These are phyloP conservation scores for Ischnus inquisitorius DNA, from an alignment of 2,888 invertebrate genomes.

Conservation along the genomic window DNA sequence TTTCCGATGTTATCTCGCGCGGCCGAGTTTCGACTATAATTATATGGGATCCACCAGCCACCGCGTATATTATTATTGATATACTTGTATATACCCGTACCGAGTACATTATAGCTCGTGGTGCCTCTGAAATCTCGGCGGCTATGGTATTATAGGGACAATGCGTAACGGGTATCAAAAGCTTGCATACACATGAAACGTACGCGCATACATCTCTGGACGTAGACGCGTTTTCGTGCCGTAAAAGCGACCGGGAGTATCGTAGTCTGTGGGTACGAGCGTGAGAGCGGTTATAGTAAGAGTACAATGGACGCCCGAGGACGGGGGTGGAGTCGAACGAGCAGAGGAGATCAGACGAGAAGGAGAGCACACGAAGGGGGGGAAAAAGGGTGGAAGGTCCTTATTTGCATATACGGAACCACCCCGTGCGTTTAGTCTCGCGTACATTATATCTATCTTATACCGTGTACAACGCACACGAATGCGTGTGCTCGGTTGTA, in stretches of 20 bases:
- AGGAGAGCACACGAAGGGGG: slow-evolving; percentile 32
- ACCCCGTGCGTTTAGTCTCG: slow-evolving; percentile 73
- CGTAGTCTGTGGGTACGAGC: slow-evolving; percentile 58
- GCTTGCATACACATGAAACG: slow-evolving; percentile 33
- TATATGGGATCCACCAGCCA: slow-evolving; percentile 80
- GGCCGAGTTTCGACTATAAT: slow-evolving; percentile 77
- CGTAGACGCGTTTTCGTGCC: slow-evolving; percentile 15
- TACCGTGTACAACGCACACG: slow-evolving; percentile 2
- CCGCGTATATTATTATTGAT: slow-evolving; percentile 76
- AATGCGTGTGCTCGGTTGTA: background rate
- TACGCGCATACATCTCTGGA: slow-evolving; percentile 62
- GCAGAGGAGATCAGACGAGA: slow-evolving; percentile 43
- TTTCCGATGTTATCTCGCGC: slow-evolving; percentile 47
- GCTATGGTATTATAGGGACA: slow-evolving; percentile 68
- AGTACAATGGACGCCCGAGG: slow-evolving; percentile 83
- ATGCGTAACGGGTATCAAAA: slow-evolving; percentile 65
- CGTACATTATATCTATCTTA: slow-evolving; percentile 36
- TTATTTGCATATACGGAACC: slow-evolving; percentile 82
- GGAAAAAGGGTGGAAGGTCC: slow-evolving; percentile 68
- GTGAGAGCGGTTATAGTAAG: slow-evolving; percentile 65
- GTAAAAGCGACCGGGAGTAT: background rate
- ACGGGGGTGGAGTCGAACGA: slow-evolving; percentile 81
- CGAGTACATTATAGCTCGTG: slow-evolving; percentile 61
- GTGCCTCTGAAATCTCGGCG: slow-evolving; percentile 23
- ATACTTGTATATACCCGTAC: slow-evolving; percentile 68